phyloP scores from a whole-genome alignment of 2,113 vertebrate species.

The Nothoprocta pentlandii region DNA sequence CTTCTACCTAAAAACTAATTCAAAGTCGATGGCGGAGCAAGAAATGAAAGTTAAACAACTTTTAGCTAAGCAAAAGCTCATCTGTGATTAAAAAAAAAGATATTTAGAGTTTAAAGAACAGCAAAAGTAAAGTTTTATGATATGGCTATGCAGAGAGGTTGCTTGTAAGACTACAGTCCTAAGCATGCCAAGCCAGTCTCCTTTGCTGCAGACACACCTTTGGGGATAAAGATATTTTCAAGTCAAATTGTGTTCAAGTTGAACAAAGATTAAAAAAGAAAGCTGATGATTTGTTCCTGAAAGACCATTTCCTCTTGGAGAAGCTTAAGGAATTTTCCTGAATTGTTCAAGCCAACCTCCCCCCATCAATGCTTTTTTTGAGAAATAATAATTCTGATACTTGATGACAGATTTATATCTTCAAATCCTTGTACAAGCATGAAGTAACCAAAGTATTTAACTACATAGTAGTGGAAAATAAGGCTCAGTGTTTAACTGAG shows the following conservation, averaged over 20 bases:
- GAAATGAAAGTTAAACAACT: neutral
- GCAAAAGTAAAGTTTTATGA: too few relatives aligned
- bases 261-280: neutral
- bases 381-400: conserved; percentile 20
- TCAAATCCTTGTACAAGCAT: conserved; percentile 38
- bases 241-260: neutral
- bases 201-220: neutral
- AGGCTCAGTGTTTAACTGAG: neutral
- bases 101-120: too few relatives aligned
- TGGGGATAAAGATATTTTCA: neutral
- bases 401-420: conserved; percentile 54
- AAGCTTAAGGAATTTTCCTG: neutral
- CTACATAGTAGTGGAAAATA: conserved; percentile 34
- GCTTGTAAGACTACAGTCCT: too few relatives aligned
- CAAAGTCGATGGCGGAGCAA: neutral
- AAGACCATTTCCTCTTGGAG: conserved; percentile 15
- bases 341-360: neutral
- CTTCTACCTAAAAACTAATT: neutral
- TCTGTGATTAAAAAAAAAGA: too few relatives aligned
- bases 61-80: neutral
- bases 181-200: neutral
- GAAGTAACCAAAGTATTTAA: conserved; percentile 44
- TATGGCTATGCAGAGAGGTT: too few relatives aligned
- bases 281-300: neutral
- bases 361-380: neutral